Conservation (phyloP, 1,140 invertebrate genomes). For the Cataglyphis hispanica region DNA sequence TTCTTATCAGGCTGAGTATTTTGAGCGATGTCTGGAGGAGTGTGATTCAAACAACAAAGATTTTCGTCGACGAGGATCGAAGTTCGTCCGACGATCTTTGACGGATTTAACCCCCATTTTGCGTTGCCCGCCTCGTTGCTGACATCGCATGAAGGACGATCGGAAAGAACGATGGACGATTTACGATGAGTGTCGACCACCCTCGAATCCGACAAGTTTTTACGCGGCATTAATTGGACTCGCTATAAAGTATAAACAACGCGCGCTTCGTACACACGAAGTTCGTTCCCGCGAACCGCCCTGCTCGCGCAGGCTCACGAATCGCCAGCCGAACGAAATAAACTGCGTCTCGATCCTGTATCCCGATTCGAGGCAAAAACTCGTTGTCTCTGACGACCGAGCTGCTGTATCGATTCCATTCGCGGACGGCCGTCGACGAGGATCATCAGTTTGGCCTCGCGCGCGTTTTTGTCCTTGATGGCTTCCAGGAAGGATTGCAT, state of each 20-base stretch:
- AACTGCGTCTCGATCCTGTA: conserved; percentile 53
- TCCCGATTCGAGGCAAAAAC: conserved; percentile 78
- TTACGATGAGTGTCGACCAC: conserved; percentile 79
- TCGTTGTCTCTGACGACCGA: conserved; percentile 75
- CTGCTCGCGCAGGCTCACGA: conserved; percentile 39
- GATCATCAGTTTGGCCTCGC: conserved; percentile 25
- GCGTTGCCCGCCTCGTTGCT: not conserved
- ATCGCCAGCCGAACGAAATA: conserved; percentile 73
- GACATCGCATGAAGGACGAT: conserved; percentile 24
- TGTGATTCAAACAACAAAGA: not conserved
- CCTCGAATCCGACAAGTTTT: conserved; percentile 79
- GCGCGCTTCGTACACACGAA: conserved; percentile 53
- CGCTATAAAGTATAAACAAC: conserved; percentile 78
- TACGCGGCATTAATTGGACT: conserved; percentile 81
- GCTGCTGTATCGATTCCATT: conserved; percentile 54
- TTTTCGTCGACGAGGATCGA: not conserved
- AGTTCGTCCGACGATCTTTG: not conserved
- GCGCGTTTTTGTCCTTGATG: not conserved
- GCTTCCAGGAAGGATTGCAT: conserved; percentile 14
- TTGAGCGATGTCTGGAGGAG: not conserved
- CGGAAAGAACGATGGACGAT: conserved; percentile 62
- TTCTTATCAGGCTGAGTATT: conserved; percentile 67
- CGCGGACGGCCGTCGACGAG: conserved; percentile 13
- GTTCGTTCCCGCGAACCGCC: conserved; percentile 53
- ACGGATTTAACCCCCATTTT: conserved; percentile 4